phyloP scores from a whole-genome alignment of 2,888 invertebrate genomes.

The Smittia sp. region DNA sequence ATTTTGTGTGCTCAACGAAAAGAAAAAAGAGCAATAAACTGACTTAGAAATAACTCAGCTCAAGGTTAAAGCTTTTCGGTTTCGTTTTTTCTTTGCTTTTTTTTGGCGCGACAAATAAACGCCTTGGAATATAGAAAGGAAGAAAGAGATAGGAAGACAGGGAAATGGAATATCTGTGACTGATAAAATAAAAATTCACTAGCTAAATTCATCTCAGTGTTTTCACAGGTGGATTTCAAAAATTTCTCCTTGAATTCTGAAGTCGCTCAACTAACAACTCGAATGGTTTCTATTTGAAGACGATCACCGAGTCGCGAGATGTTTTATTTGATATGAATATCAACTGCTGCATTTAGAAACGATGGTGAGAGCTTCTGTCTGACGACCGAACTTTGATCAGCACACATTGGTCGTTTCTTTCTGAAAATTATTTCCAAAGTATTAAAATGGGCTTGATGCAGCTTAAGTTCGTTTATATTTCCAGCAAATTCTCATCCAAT shows the following conservation, averaged over 20 bases:
- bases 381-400: too few relatives aligned
- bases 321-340: too few relatives aligned
- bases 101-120: slow-evolving; percentile 12
- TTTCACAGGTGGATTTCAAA: neutral
- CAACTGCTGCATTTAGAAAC: too few relatives aligned
- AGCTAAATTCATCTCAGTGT: neutral
- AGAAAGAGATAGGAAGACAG: neutral
- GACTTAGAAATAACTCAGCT: slow-evolving; percentile 34
- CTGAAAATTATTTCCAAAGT: too few relatives aligned
- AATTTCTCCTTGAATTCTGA: slow-evolving; percentile 7
- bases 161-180: neutral
- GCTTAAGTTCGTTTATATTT: too few relatives aligned
- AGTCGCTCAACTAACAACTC: neutral
- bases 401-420: too few relatives aligned
- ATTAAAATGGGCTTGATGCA: too few relatives aligned
- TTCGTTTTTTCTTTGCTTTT: slow-evolving; percentile 17
- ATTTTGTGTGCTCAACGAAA: slow-evolving; percentile 7
- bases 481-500: too few relatives aligned
- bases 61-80: slow-evolving; percentile 29
- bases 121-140: neutral
- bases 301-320: too few relatives aligned
- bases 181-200: neutral
- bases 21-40: slow-evolving; percentile 38
- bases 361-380: too few relatives aligned
- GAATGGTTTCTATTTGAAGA: too few relatives aligned